Conservation (phyloP, 2,797 vertebrate genomes). For the Benthosema pterotum region DNA sequence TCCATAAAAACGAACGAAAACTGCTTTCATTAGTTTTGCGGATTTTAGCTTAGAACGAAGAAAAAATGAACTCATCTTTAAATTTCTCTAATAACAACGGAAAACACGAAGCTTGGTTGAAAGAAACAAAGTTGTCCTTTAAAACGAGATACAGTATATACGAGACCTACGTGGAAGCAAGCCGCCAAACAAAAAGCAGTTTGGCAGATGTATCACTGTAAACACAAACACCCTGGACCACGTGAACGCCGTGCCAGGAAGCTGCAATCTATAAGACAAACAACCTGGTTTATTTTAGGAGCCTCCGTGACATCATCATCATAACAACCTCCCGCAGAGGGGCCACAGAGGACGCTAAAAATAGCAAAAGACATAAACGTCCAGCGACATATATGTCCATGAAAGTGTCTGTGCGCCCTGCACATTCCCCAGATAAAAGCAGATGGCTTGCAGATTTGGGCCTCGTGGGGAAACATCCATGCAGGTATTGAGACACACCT, state of each 20-base stretch:
- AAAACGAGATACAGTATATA: no score
- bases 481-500: conserved; percentile 38
- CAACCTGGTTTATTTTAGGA: conserved; percentile 71
- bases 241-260: conserved; percentile 50
- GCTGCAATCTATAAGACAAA: conserved; percentile 68
- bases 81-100: no score
- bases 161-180: not conserved
- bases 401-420: conserved; percentile 57
- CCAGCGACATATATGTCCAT: conserved; percentile 82
- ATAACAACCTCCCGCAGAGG: conserved; percentile 59
- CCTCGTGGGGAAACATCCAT: conserved; percentile 33
- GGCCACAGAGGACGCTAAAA: conserved; percentile 66
- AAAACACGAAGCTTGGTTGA: no score
- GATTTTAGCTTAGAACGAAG: no score
- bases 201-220: conserved; percentile 42
- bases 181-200: conserved; percentile 26
- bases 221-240: conserved; percentile 70
- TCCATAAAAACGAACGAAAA: no score
- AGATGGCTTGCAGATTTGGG: conserved; percentile 70
- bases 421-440: conserved; percentile 76
- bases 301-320: conserved; percentile 75
- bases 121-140: no score
- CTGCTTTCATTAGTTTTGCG: no score
- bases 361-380: conserved; percentile 73
- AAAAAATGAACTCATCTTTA: no score